Evolutionary conservation across 2,888 invertebrate genomes (phyloP).

Genomic region (Pharmacophagus antenor): DNA sequence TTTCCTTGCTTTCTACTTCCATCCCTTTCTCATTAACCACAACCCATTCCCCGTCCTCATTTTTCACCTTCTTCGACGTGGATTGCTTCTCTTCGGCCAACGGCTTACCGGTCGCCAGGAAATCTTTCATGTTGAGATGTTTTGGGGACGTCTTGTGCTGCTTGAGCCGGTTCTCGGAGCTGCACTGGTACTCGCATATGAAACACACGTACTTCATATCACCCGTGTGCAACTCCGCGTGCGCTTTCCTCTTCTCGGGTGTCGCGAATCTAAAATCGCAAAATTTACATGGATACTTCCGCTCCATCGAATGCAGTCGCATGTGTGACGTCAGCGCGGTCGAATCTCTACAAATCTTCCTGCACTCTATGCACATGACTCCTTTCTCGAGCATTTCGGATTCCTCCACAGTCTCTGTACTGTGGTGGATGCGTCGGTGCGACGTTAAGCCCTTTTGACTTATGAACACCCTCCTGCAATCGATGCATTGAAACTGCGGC

Average conservation of each 20-base stretch:
- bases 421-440: slow-evolving; percentile 66
- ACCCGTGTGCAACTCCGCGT: slow-evolving; percentile 68
- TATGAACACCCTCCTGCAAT: slow-evolving; percentile 67
- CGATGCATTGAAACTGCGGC: slow-evolving; percentile 62
- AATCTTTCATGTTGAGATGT: slow-evolving; percentile 68
- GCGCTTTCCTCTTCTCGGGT: slow-evolving; percentile 62
- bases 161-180: slow-evolving; percentile 65
- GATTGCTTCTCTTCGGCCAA: slow-evolving; percentile 49
- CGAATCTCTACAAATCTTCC: slow-evolving; percentile 69
- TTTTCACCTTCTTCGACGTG: slow-evolving; percentile 44
- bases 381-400: slow-evolving; percentile 51
- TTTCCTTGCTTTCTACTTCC: slow-evolving; percentile 34
- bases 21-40: slow-evolving; percentile 49
- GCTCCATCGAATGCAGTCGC: slow-evolving; percentile 64
- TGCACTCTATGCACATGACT: slow-evolving; percentile 68
- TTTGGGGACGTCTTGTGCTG: slow-evolving; percentile 65
- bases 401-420: slow-evolving; percentile 49
- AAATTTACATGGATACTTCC: slow-evolving; percentile 70
- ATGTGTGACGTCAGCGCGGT: slow-evolving; percentile 64
- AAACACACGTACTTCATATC: slow-evolving; percentile 76
- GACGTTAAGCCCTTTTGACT: slow-evolving; percentile 67
- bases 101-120: slow-evolving; percentile 58
- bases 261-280: slow-evolving; percentile 73
- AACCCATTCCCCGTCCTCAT: slow-evolving; percentile 46
- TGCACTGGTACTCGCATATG: slow-evolving; percentile 73